Percentiles rank a stretch among this genome's conserved stretches.
phyloP scores from a whole-genome alignment of 2,797 vertebrate species.

The Nothura maculosa region DNA sequence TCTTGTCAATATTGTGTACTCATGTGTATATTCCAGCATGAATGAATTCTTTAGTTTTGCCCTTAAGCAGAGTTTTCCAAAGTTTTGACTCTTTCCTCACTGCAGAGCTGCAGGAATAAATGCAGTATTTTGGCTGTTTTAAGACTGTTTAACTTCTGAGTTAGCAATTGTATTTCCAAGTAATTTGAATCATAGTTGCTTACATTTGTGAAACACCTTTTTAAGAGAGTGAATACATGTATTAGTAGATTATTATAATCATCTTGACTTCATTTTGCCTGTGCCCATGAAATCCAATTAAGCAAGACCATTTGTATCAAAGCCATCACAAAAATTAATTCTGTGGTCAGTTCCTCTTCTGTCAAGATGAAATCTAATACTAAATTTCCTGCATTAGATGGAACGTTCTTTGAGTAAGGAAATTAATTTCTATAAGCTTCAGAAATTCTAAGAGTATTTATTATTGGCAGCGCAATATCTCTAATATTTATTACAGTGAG shows the following conservation, averaged over 20 bases:
- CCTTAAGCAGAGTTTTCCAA: neutral
- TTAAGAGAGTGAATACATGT: neutral
- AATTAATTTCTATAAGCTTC: neutral
- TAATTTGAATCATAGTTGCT: neutral
- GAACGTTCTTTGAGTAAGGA: neutral
- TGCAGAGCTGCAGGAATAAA: neutral
- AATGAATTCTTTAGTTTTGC: neutral
- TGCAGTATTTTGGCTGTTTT: neutral
- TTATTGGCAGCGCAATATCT: neutral
- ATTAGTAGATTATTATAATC: neutral
- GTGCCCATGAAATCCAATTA: slow-evolving; percentile 22
- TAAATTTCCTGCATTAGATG: neutral
- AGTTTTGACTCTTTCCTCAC: neutral
- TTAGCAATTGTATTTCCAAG: neutral
- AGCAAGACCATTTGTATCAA: slow-evolving; percentile 14
- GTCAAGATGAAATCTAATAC: slow-evolving; percentile 6
- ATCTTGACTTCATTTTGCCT: slow-evolving; percentile 7
- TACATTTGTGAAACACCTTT: neutral
- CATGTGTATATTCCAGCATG: rapidly evolving
- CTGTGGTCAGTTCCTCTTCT: neutral
- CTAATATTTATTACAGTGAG: neutral
- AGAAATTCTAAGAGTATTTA: neutral
- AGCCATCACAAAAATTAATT: slow-evolving; percentile 25
- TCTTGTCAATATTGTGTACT: neutral
- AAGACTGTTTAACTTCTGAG: neutral